Evolutionary conservation across 2,888 invertebrate genomes (phyloP).

Genomic region (Oscheius onirici): DNA sequence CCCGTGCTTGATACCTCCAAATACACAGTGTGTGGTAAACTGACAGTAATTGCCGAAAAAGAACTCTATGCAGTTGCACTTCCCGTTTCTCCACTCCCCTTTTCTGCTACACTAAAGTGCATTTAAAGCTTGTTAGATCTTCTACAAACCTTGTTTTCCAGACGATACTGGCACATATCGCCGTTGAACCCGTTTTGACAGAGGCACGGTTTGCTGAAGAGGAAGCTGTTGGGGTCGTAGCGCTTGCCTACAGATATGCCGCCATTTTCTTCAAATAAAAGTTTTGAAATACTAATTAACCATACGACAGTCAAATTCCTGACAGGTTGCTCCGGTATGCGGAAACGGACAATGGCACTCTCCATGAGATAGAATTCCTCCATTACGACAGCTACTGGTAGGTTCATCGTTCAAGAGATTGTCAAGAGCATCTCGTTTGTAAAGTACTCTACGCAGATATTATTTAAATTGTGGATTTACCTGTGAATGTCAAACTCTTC

Average conservation of each 20-base stretch:
- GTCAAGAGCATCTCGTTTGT: constrained; percentile 45
- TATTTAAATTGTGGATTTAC: not conserved
- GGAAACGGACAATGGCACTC: constrained; percentile 60
- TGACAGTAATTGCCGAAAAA: constrained; percentile 67
- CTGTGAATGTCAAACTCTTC: constrained; percentile 5
- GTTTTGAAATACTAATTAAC: not conserved
- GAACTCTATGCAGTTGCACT: constrained; percentile 62
- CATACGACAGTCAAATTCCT: constrained; percentile 63
- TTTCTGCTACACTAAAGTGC: constrained; percentile 61
- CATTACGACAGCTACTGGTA: constrained; percentile 44
- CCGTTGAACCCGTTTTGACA: constrained; percentile 62
- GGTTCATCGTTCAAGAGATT: constrained; percentile 50
- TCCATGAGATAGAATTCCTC: constrained; percentile 52
- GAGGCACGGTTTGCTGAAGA: constrained; percentile 61
- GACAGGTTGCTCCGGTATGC: constrained; percentile 57
- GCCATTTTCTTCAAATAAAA: constrained; percentile 24
- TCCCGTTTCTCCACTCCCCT: constrained; percentile 61
- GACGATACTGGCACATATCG: constrained; percentile 61
- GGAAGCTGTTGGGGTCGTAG: constrained; percentile 58
- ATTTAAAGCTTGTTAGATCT: not conserved
- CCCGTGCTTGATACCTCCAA: constrained; percentile 58
- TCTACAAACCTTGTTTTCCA: constrained; percentile 63
- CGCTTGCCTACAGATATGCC: constrained; percentile 61
- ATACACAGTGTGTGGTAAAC: constrained; percentile 61
- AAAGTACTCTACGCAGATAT: constrained; percentile 36